Conservation (phyloP, 2,797 vertebrate species). For the Rhabdophis nuchalis region DNA sequence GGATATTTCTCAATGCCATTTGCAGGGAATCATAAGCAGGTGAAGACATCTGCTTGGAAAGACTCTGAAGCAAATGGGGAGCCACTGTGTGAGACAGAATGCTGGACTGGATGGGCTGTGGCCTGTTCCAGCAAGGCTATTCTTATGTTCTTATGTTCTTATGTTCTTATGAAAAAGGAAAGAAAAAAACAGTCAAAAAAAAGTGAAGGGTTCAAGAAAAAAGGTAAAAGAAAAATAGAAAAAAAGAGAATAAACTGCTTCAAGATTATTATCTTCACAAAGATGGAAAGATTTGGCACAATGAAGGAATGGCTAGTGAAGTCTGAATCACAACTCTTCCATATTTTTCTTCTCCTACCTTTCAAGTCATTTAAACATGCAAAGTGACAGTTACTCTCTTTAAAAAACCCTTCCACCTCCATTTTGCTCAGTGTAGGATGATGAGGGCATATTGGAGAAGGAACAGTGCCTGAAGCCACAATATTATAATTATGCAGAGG, state of each 20-base stretch:
- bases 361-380: neutral
- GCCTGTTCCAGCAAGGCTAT: no score
- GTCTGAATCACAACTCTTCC: neutral
- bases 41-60: no score
- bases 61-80: no score
- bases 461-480: neutral
- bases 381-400: neutral
- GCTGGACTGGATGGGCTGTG: no score
- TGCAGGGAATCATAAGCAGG: no score
- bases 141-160: no score
- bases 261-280: neutral
- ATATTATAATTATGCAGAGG: neutral
- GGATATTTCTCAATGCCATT: no score
- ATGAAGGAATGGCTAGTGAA: neutral
- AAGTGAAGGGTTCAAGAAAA: neutral
- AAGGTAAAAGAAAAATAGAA: neutral
- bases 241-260: neutral
- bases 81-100: no score
- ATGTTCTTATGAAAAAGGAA: no score
- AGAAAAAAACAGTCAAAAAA: neutral
- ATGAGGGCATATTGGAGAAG: neutral
- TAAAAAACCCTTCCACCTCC: neutral
- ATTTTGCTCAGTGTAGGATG: neutral
- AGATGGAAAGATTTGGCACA: neutral
- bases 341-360: neutral